Evolutionary conservation across 2,888 invertebrate species (phyloP), one percentile per base, ranked within the genome.

Genomic region (Conus canariensis): DNA sequence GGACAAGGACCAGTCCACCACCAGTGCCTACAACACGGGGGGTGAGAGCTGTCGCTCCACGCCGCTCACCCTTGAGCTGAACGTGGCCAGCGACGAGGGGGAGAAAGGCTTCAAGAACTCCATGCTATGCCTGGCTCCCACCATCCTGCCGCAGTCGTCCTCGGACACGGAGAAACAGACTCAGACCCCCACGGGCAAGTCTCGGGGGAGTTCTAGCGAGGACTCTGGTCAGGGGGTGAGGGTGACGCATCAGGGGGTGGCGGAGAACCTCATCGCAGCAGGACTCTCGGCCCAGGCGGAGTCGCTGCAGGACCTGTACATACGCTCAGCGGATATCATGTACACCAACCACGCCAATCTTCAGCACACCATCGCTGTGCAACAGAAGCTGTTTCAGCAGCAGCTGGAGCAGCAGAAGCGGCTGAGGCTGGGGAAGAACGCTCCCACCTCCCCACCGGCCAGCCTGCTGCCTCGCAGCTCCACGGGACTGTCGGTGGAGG

Each of bases 41-140:
- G 95, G 98, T 2, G 98, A 98, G 90, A 98, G 98, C n/a, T 97
- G 97, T 94, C 97, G 98, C 93, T 97, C 97, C 94, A 97, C 96
- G 6, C 95, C 95, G 3, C 93, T 96, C 0, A 96, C 95, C 16
- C 93, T 96, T 56, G 96, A 96, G 92, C 93, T 95, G 14, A 95
- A 95, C 89, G 94, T 94, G 90, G 94, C 93, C 12, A 94, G 94
- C 19, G 95, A 95, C 89, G 94, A 94, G 56, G 94, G 90, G 97
- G 94, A 95, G 70, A 93, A 93, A 87, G 95, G 95, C 59, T 94
- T 94, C 89, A 95, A 94, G 91, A 95, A 94, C 88, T 95, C 95
- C 8, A 94, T 95, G 95, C 92, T 95, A 91, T 95, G 95, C 90
- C 93, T 95, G 85, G 93, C 95, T 58, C 89, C 94, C 97, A 97